A percentile compares a stretch with the other conserved stretches of the same genome.
Conservation (phyloP, 1,140 invertebrate species). For the Cydia amplana region DNA sequence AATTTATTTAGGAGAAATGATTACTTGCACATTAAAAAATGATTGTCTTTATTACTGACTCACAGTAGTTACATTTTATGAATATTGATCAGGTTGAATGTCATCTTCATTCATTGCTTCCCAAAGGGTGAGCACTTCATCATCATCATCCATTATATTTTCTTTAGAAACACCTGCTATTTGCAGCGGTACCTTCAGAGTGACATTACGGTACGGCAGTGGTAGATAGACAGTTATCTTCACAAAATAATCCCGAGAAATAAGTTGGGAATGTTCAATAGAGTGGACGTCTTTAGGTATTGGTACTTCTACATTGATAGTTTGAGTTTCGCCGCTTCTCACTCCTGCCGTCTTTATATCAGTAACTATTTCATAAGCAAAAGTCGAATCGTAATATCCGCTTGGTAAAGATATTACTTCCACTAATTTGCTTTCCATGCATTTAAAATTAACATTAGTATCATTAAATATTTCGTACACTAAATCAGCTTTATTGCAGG, state of each 20-base stretch:
- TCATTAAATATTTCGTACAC: constrained; percentile 20
- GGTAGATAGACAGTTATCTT: constrained; percentile 29
- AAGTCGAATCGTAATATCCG: background rate
- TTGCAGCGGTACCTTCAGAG: constrained; percentile 30
- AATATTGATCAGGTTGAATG: background rate
- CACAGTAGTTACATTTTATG: background rate
- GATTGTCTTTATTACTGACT: background rate
- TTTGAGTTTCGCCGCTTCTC: constrained; percentile 14
- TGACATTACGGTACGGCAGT: background rate
- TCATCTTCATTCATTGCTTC: constrained; percentile 2
- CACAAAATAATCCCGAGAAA: constrained; percentile 28
- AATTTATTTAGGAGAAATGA: background rate
- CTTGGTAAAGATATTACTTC: constrained; percentile 11
- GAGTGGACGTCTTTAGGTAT: constrained; percentile 8
- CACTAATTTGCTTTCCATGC: constrained; percentile 20
- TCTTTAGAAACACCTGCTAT: background rate
- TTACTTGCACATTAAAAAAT: background rate
- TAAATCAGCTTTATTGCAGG: background rate
- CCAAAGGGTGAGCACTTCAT: background rate
- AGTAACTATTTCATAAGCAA: constrained; percentile 5
- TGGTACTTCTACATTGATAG: background rate
- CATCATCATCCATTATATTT: background rate
- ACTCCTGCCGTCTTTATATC: constrained; percentile 20
- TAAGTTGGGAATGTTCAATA: constrained; percentile 25
- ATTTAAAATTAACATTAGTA: constrained; percentile 19